Evolutionary conservation across 2,888 invertebrate genomes (phyloP), one percentile per base, ranked within the genome.

Genomic region (Candidula unifasciata): DNA sequence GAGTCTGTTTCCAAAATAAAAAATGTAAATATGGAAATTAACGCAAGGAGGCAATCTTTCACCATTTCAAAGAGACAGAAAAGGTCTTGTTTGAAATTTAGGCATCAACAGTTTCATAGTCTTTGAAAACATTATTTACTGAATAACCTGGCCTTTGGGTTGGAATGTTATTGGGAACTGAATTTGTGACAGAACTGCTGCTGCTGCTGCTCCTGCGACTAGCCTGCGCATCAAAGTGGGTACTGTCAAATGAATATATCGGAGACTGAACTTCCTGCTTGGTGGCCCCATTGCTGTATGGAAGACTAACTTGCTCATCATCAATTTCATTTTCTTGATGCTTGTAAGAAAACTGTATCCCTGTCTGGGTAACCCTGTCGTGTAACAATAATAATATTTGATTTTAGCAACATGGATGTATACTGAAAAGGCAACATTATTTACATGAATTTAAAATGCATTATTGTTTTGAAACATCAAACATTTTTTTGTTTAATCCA

Each of bases 261-360:
- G 88, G 57, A 83, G 80, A 82, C 85, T 88, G 64, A 87, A 87
- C 85, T n/a, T 78, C 83, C 21, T 64, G 77, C 18, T 80, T 80
- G 0, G 79, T 68, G 0, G 76, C 74, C n/a, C 86, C 86, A 57
- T 87, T 87, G 57, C 88, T 88, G 71, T 85, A 87, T 3, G 96
- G 96, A 91, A 96, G 93, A 71, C 96, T 96, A 16, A 96, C 96
- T 82, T 96, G 96, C 90, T 96, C 96, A 88, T 96, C 96, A 88
- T 96, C 96, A 93, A 84, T 73, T 18, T 96, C 95, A 1, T 95
- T 95, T 93, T 96, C 96, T 92, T 96, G 96, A 86, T 96, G 95
- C 94, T 96, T 96, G 94, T 96, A 96, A 77, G 96, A 96, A 94
- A 96, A 96, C 95, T 96, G 95, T 90, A 96, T 96, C 92, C 96